Conservation (phyloP, 2,888 invertebrate genomes). For the Auanema freiburgensis region DNA sequence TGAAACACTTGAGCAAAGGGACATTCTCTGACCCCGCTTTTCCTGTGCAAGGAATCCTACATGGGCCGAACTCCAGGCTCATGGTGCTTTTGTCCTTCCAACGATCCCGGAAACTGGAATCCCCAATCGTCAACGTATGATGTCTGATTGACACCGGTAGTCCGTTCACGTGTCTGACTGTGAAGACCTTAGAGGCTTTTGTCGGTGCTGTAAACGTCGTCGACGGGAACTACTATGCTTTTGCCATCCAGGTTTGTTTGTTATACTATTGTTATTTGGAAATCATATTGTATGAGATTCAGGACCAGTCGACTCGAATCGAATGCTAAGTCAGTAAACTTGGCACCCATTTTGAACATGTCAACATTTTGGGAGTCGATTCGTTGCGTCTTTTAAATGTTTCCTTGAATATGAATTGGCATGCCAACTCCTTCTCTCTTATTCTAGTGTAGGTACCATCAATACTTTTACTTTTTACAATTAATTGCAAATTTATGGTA, state of each 20-base stretch:
- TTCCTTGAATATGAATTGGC: slow-evolving; percentile 34
- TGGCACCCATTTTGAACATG: slow-evolving; percentile 24
- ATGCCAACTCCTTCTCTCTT: slow-evolving; percentile 29
- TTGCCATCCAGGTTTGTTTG: slow-evolving; percentile 32
- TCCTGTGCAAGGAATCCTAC: slow-evolving; percentile 26
- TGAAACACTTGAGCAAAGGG: slow-evolving; percentile 27
- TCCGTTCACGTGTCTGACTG: slow-evolving; percentile 30
- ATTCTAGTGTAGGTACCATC: too few species aligned
- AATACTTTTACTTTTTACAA: too few species aligned
- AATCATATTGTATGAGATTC: slow-evolving; percentile 20
- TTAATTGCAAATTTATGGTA: too few species aligned
- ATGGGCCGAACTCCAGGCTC: slow-evolving; percentile 28
- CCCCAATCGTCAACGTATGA: slow-evolving; percentile 30
- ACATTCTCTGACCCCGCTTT: slow-evolving; percentile 33
- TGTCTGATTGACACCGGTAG: slow-evolving; percentile 26
- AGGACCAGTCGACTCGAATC: slow-evolving; percentile 31
- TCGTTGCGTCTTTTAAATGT: slow-evolving; percentile 27
- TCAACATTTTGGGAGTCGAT: slow-evolving; percentile 33
- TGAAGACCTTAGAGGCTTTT: slow-evolving; percentile 29
- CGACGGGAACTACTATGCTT: slow-evolving; percentile 11
- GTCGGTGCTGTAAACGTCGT: slow-evolving; percentile 23
- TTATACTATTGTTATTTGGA: slow-evolving; percentile 20
- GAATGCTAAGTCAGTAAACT: slow-evolving; percentile 32
- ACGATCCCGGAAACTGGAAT: slow-evolving; percentile 17
- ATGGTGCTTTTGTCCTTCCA: slow-evolving; percentile 36